phyloP scores from a whole-genome alignment of 2,113 vertebrate genomes.

The Xyliphius kryptos region DNA sequence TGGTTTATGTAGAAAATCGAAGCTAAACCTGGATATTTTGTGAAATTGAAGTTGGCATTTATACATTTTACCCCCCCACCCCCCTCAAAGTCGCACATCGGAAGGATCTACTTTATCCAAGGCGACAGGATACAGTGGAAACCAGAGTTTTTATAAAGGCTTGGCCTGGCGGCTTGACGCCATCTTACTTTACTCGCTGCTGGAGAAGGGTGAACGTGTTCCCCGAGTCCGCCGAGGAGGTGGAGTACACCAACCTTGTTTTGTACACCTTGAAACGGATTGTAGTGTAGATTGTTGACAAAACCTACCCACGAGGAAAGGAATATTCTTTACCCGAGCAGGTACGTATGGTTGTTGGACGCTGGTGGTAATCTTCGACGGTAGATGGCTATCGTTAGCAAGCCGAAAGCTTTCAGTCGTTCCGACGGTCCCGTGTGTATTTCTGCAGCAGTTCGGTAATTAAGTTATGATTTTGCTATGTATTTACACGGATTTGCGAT shows the following conservation, averaged over 20 bases:
- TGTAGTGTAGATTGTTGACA: slow-evolving; percentile 26
- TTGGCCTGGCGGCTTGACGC: slow-evolving; percentile 60
- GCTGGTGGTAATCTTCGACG: too few species aligned
- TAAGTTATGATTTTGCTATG: too few species aligned
- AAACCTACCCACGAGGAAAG: slow-evolving; percentile 41
- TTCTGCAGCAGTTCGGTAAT: too few species aligned
- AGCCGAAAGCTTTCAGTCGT: too few species aligned
- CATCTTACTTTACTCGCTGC: slow-evolving; percentile 69
- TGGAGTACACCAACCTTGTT: slow-evolving; percentile 53
- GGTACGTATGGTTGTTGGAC: slow-evolving; percentile 47
- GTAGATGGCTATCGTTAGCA: too few species aligned
- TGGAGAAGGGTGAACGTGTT: slow-evolving; percentile 32
- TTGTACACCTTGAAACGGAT: slow-evolving; percentile 46
- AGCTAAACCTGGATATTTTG: not conserved
- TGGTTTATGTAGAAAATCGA: too few species aligned
- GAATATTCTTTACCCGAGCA: slow-evolving; percentile 52
- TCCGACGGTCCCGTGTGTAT: too few species aligned
- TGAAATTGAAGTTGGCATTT: not conserved
- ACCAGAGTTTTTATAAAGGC: slow-evolving; percentile 57
- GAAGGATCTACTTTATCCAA: slow-evolving; percentile 43
- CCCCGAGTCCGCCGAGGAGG: slow-evolving; percentile 22
- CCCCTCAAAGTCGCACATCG: too few species aligned
- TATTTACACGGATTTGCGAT: too few species aligned
- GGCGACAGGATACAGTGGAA: slow-evolving; percentile 63
- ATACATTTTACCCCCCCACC: not conserved